Conservation (phyloP, 1,140 invertebrate genomes). For the Drosophila tsacasi region DNA sequence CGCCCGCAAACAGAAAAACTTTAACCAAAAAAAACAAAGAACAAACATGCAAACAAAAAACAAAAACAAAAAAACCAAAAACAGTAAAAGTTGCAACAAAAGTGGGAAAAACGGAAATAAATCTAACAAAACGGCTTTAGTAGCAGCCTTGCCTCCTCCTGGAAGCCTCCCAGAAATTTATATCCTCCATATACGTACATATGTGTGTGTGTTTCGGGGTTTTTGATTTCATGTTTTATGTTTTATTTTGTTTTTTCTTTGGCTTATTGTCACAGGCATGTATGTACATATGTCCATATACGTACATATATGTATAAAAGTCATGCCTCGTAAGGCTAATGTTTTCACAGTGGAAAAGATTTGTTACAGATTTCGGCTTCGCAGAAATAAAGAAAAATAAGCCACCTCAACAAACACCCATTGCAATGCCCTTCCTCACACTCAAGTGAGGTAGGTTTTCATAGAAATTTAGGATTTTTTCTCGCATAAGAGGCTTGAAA, state of each 20-base stretch:
- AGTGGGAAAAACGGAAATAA: conserved; percentile 74
- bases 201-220: conserved; percentile 50
- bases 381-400: conserved; percentile 49
- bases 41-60: conserved; percentile 24
- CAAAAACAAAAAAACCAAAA: conserved; percentile 24
- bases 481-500: not conserved
- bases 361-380: conserved; percentile 71
- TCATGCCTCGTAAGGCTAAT: conserved; percentile 73
- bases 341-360: conserved; percentile 75
- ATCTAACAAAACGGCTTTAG: conserved; percentile 79
- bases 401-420: not conserved
- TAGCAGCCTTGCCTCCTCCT: conserved; percentile 32
- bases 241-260: conserved; percentile 40
- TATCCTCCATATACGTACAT: conserved; percentile 2
- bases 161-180: conserved; percentile 27
- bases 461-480: not conserved
- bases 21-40: conserved; percentile 16
- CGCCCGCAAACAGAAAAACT: conserved; percentile 39
- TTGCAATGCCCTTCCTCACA: conserved; percentile 12
- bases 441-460: not conserved
- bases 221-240: conserved; percentile 55
- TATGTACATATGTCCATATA: conserved; percentile 13
- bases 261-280: conserved; percentile 62
- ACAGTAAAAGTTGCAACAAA: conserved; percentile 66
- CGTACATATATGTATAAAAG: conserved; percentile 63